phyloP scores from a whole-genome alignment of 1,140 invertebrate genomes.

The Aphis craccivora region DNA sequence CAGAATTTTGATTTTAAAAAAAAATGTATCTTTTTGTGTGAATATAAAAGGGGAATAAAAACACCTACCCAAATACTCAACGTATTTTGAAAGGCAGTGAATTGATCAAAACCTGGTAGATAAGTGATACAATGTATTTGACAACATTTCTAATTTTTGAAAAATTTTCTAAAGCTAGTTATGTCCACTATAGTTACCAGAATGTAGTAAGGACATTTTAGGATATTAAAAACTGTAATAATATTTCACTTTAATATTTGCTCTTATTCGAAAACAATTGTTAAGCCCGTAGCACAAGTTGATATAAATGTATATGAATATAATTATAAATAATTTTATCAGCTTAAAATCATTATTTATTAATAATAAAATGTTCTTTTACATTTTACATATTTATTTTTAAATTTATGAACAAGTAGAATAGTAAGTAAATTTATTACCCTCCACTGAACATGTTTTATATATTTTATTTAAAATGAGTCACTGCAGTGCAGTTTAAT shows the following conservation, averaged over 20 bases:
- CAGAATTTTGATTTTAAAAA: too few relatives aligned
- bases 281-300: not conserved
- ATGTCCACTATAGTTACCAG: too few relatives aligned
- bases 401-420: not conserved
- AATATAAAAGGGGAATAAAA: not conserved
- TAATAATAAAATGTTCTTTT: not conserved
- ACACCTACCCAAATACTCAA: not conserved
- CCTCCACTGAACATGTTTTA: not conserved
- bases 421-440: not conserved
- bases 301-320: not conserved
- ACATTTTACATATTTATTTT: not conserved
- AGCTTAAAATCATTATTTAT: not conserved
- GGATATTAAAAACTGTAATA: too few relatives aligned
- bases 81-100: not conserved
- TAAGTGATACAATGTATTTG: not conserved
- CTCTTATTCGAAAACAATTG: not conserved
- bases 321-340: not conserved
- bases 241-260: too few relatives aligned
- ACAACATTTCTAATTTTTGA: not conserved
- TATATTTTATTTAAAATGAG: conserved; percentile 28
- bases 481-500: not conserved
- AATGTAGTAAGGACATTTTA: too few relatives aligned
- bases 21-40: not conserved
- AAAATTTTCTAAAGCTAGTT: not conserved
- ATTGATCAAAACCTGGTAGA: not conserved